phyloP scores from a whole-genome alignment of 2,797 vertebrate genomes.

The Enteromius trimaculatus region DNA sequence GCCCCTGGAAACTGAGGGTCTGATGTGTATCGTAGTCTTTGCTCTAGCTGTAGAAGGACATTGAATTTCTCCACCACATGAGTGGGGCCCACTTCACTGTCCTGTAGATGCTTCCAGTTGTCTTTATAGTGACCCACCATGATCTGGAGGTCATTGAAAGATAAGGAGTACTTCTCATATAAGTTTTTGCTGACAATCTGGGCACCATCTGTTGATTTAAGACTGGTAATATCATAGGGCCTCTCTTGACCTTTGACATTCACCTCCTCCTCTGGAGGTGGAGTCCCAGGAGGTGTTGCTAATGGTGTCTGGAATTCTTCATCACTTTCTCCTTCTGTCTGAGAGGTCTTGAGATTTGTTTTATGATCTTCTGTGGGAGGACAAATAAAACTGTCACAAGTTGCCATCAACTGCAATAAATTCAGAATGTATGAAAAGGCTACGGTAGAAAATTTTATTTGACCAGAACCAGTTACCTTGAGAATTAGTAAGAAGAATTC shows the following conservation, averaged over 20 bases:
- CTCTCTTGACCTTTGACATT: slow-evolving; percentile 70
- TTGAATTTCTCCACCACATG: slow-evolving; percentile 98
- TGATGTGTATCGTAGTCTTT: slow-evolving; percentile 93
- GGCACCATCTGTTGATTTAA: slow-evolving; percentile 77
- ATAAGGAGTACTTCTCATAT: slow-evolving; percentile 93
- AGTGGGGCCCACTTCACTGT: slow-evolving; percentile 93
- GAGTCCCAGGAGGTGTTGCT: slow-evolving; percentile 89
- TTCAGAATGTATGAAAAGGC: background rate
- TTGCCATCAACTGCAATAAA: slow-evolving; percentile 9
- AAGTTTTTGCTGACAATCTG: slow-evolving; percentile 86
- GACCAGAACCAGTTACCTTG: slow-evolving; percentile 81
- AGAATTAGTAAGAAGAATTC: slow-evolving; percentile 94
- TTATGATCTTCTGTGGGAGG: slow-evolving; percentile 70
- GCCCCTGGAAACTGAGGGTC: slow-evolving; percentile 96
- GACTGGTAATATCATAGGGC: slow-evolving; percentile 69
- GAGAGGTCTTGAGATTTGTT: slow-evolving; percentile 68
- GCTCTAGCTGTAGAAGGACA: slow-evolving; percentile 91
- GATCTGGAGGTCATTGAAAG: slow-evolving; percentile 96
- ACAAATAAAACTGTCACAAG: slow-evolving; percentile 22
- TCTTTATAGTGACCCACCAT: slow-evolving; percentile 96
- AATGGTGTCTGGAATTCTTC: slow-evolving; percentile 96
- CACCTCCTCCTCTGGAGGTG: slow-evolving; percentile 79
- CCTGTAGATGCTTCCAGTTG: slow-evolving; percentile 96
- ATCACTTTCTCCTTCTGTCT: slow-evolving; percentile 88
- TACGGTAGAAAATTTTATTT: background rate